Evolutionary conservation across 2,797 vertebrate species (phyloP), one percentile per base, ranked within the genome.

Genomic region (Leptatherina wallacei): DNA sequence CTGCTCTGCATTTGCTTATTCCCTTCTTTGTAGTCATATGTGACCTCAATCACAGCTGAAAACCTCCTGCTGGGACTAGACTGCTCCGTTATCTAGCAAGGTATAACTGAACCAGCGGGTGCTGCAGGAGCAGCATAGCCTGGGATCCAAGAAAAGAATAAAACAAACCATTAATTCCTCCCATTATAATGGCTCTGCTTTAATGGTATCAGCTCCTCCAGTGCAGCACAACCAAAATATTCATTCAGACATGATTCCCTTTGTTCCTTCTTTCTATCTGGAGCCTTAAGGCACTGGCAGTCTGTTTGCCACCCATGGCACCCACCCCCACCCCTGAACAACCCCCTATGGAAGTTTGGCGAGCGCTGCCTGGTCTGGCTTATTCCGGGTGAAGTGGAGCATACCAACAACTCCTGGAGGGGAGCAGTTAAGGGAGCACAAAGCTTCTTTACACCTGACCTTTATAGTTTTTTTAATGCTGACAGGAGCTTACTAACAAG

Each of bases 381-480:
- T 85, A 79, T 79, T 71, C 47, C 60, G 69, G 71, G 78, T 83
- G 85, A 90, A 90, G 69, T 85, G 74, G 80, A 84, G 85, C 84
- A 36, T 84, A 70, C 80, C 79, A 87, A 73, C 71, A 75, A 62
- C 77, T 90, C 83, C 88, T 83, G 24, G 38, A 85, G 81, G 84
- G 80, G 44, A 74, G 62, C 65, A 62, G 69, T 58, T 35, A n/a
- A 65, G 73, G 64, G 70, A 71, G 47, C 61, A 64, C 78, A 80
- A 40, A 61, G 69, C 77, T 79, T 52, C 73, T 83, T 82, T 87
- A 71, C 77, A 83, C 84, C 87, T 90, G 88, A 90, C 91, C 89
- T 91, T 90, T 88, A 66, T 65, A 36, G 55, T 11, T 68, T 35
- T 66, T 69, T 77, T 56, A 69, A 32, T 68, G 47, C 76, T 83